Base-by-base conservation (phyloP, 2,888 invertebrate genomes). In the Hirtodrosophila duncani region DNA sequence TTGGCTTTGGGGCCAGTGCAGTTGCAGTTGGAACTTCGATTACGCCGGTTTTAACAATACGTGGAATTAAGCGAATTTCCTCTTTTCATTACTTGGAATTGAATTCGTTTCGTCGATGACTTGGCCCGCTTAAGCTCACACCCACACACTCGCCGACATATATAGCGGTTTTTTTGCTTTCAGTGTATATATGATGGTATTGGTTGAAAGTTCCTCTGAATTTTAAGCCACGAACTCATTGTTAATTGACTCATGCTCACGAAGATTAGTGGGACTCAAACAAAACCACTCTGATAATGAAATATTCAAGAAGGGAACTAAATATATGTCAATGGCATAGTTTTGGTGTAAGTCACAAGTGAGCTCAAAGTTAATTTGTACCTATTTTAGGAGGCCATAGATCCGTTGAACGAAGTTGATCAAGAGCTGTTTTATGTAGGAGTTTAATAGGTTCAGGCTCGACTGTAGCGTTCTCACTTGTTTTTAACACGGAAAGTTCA, bases 41-140 rank as follows among this genome's bases (percentile, higher is more conserved):
- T 62, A 44, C 50, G 45, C 43, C 44, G 33, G 58, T 56, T 58
- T 61, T 61, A 72, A 74, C 72, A 72, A 72, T 72, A 52, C 68
- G 67, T 37, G 50, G 63, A 65, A 72, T 72, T 72, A 80, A 72
- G 77, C 68, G 72, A 71, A 42, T 80, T 77, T 65, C 58, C 80
- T 30, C 62, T 58, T 64, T 80, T 80, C 81, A 80, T 80, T 72
- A 80, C 72, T 53, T 58, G 38, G 24, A 72, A 72, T 77, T 71
- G 68, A 67, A 72, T 80, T 72, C 29, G 72, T 52, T 60, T 67
- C n/a, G n/a, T n/a, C n/a, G n/a, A n/a, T n/a, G n/a, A n/a, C n/a
- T n/a, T n/a, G n/a, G n/a, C n/a, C n/a, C n/a, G n/a, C n/a, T 43
- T 43, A 21, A 24, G 20, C 14, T n/a, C 13, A n/a, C 49, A 18